Conservation (phyloP, 2,888 invertebrate species). For the Drosophila barbarae region DNA sequence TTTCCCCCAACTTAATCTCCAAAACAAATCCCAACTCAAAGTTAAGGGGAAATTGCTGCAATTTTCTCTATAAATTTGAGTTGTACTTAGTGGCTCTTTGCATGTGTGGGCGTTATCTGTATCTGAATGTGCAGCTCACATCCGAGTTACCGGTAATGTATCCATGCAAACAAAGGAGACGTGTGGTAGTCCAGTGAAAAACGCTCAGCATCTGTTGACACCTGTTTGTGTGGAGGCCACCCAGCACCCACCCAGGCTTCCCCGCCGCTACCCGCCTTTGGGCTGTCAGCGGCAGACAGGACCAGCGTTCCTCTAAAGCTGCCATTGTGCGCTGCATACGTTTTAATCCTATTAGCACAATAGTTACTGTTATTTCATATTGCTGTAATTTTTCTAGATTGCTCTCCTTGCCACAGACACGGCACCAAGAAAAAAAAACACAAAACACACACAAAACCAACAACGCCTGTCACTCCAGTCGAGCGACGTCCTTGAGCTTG, state of each 20-base stretch:
- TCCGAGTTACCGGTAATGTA: background rate
- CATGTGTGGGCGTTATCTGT: constrained; percentile 3
- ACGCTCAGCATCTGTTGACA: constrained; percentile 42
- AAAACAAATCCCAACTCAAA: background rate
- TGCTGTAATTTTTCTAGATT: constrained; percentile 49
- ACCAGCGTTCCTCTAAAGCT: constrained; percentile 6
- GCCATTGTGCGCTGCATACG: constrained; percentile 29
- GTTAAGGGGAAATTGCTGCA: background rate
- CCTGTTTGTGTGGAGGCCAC: constrained; percentile 3
- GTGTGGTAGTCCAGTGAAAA: constrained; percentile 20
- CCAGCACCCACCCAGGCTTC: background rate
- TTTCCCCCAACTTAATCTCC: background rate
- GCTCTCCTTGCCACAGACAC: constrained; percentile 37
- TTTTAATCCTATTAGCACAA: constrained; percentile 60
- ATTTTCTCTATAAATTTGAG: background rate
- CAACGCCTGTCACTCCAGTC: constrained; percentile 25
- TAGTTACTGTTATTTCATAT: constrained; percentile 57
- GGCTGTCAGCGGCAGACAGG: constrained; percentile 29
- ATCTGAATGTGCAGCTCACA: constrained; percentile 4
- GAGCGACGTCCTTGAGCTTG: constrained; percentile 47
- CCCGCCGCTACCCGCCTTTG: background rate
- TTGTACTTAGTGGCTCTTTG: background rate
- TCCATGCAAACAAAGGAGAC: constrained; percentile 19
- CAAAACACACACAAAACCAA: background rate
- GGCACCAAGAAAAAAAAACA: background rate